Evolutionary conservation across 2,113 vertebrate species (phyloP).

Genomic region (Neofelis nebulosa): DNA sequence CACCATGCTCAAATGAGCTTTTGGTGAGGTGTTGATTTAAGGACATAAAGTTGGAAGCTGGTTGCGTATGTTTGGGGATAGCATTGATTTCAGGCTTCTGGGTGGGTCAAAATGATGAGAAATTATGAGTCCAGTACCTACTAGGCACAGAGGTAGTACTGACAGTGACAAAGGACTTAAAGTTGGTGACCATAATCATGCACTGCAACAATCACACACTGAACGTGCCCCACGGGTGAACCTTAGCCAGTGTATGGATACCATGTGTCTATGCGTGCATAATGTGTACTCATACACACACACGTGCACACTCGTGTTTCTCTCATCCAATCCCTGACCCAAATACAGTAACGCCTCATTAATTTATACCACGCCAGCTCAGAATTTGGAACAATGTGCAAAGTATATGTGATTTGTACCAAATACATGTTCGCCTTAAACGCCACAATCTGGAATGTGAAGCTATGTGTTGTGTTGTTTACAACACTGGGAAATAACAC

Average conservation of each 20-base stretch:
- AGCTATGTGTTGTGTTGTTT: neutral
- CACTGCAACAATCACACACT: neutral
- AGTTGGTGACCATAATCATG: neutral
- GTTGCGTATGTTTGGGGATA: neutral
- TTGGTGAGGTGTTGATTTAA: neutral
- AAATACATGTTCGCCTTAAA: neutral
- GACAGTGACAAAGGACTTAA: neutral
- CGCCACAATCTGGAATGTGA: neutral
- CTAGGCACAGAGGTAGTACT: neutral
- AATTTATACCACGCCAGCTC: conserved; percentile 4
- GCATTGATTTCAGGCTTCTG: conserved; percentile 6
- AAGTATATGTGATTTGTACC: neutral
- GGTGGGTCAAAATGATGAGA: neutral
- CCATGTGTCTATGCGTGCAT: neutral
- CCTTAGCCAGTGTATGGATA: neutral
- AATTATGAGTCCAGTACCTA: neutral
- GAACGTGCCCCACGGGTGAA: neutral
- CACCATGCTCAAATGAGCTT: neutral
- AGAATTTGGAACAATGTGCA: neutral
- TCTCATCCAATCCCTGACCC: neutral
- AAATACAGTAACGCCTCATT: conserved; percentile 17
- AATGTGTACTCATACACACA: neutral
- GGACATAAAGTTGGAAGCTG: neutral
- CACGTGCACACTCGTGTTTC: neutral
- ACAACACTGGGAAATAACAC: neutral